Evolutionary conservation across 2,797 vertebrate species (phyloP), one percentile per base, ranked within the genome.

Genomic region (Cuniculus paca): DNA sequence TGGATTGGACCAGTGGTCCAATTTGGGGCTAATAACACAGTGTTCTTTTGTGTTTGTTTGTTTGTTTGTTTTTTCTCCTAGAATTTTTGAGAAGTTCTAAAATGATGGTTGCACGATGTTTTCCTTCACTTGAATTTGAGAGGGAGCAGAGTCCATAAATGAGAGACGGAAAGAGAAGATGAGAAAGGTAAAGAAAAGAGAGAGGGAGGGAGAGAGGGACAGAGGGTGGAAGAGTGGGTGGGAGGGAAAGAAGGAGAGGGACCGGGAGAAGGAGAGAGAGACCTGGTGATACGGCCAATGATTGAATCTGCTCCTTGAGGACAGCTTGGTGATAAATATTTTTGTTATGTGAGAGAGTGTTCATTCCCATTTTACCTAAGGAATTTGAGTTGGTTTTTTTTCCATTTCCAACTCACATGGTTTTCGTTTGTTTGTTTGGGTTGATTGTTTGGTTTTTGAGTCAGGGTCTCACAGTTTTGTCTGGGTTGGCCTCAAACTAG

Each of bases 331-430:
- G 17, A 17, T 39, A 11, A 5, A 12, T 19, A 48, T 80, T 34
- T 20, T 52, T 65, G 26, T 86, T 74, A 13, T 34, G 8, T 36
- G 72, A 83, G 13, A 48, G 3, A 17, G 2, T 14, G 14, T 4
- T 39, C 42, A 42, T 50, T 65, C 13, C 42, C 11, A 14, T 9
- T 45, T 93, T 42, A 5, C 56, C 42, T 70, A 14, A 3, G 13
- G 52, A 9, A 13, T 91, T 88, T 91, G 34, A 28, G 14, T 8
- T 88, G 6, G 0, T 85, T 88, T 94, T 84, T 84, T 58, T 93
- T 26, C 70, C 14, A 92, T 36, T 95, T 92, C 39, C 22, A 86
- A 12, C 58, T 74, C 36, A 20, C 31, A 17, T 11, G 17, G 16
- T 34, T 48, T 48, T 39, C 50, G 26, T 50, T 48, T 50, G 16